Conservation (phyloP, 2,113 vertebrate species). For the Tautogolabrus adspersus region DNA sequence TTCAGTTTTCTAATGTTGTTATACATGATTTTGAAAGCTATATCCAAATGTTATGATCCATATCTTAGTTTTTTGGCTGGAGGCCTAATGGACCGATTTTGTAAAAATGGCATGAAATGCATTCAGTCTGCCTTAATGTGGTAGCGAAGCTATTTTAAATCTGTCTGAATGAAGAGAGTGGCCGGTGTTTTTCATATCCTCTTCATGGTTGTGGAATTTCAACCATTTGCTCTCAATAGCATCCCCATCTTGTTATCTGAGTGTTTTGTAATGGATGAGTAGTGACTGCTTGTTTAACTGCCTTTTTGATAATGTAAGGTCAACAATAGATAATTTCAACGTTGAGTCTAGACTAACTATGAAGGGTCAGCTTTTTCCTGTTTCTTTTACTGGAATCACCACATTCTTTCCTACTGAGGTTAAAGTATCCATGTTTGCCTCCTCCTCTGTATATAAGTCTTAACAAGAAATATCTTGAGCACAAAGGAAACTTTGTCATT, state of each 20-base stretch:
- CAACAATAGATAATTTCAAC: conserved; percentile 45
- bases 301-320: conserved; percentile 50
- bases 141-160: conserved; percentile 36
- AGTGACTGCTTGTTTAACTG: conserved; percentile 50
- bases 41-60: conserved; percentile 9
- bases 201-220: conserved; percentile 53
- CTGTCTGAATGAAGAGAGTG: conserved; percentile 24
- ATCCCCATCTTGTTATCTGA: conserved; percentile 52
- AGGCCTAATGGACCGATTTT: neutral
- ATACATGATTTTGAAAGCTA: conserved; percentile 4
- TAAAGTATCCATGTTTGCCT: conserved; percentile 33
- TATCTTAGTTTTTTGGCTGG: conserved; percentile 12
- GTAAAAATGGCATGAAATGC: conserved; percentile 21
- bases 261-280: conserved; percentile 56
- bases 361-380: conserved; percentile 24
- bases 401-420: conserved; percentile 18
- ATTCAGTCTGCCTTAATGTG: conserved; percentile 29
- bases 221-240: conserved; percentile 48
- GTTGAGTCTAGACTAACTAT: conserved; percentile 11
- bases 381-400: conserved; percentile 13
- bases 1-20: neutral
- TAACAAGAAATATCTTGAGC: conserved; percentile 29
- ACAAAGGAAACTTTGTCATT: conserved; percentile 37
- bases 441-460: conserved; percentile 17
- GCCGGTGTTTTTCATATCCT: conserved; percentile 33